These are phyloP conservation scores for Macropodus opercularis DNA, from an alignment of 2,797 vertebrate species.

Conservation along the genomic window DNA sequence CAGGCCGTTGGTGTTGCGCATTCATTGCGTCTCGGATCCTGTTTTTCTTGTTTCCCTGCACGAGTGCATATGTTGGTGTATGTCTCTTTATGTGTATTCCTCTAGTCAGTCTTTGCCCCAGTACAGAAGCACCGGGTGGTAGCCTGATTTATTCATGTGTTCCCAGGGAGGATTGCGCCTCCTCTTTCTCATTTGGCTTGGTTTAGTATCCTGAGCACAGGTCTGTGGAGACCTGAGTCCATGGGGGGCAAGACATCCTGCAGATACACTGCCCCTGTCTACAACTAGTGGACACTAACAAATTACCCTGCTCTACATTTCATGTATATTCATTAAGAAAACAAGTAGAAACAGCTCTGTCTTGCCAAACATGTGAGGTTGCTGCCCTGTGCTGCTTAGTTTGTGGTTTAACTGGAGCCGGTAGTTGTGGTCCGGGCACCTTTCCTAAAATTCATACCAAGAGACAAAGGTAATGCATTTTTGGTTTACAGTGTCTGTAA, in stretches of 20 bases:
- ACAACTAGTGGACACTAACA: conserved; percentile 59
- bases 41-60: conserved; percentile 32
- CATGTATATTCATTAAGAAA: conserved; percentile 66
- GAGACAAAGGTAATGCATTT: background rate
- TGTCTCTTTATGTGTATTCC: conserved; percentile 27
- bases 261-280: conserved; percentile 51
- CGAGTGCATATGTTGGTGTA: conserved; percentile 40
- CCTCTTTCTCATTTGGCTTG: conserved; percentile 76
- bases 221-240: conserved; percentile 66
- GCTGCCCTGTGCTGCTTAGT: background rate
- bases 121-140: conserved; percentile 68
- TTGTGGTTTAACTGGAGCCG: conserved; percentile 1
- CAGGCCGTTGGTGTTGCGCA: conserved; percentile 27
- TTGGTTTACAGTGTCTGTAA: background rate
- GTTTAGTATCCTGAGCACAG: conserved; percentile 68
- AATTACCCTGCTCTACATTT: conserved; percentile 63
- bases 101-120: conserved; percentile 43
- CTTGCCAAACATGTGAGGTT: conserved; percentile 7
- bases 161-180: conserved; percentile 66
- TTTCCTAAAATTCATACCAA: background rate
- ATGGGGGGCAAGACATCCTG: conserved; percentile 59
- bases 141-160: conserved; percentile 74
- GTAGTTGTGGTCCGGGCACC: conserved; percentile 2
- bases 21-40: conserved; percentile 8
- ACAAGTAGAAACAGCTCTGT: conserved; percentile 29